Base-by-base conservation (phyloP, 2,113 vertebrate genomes). In the Halichoeres trimaculatus region DNA sequence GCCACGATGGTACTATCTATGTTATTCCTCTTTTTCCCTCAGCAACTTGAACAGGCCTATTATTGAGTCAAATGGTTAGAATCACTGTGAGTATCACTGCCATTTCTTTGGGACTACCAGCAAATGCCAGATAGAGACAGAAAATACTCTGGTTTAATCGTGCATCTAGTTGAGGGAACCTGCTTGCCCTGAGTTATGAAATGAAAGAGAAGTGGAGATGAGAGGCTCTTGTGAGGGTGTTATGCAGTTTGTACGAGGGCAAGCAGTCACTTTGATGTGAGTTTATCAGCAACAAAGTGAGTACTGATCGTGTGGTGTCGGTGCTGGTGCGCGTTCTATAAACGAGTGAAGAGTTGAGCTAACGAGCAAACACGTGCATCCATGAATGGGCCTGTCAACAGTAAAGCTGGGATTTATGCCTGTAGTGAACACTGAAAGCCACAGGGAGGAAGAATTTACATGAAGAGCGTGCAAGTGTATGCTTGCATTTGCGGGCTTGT, bases 321-420 rank as follows among this genome's bases (percentile, higher is more conserved):
- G 68, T 30, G 54, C 64, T 34, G 74, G 48, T 36, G 24, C 45
- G 45, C 67, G 73, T 53, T 57, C 61, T 66, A 36, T 70, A 78
- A 79, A 81, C 16, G 50, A 73, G 74, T 8, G 17, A 86, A 55
- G 68, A 81, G 22, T 53, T 43, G 61, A 64, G 68, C 72, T 71
- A 85, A 84, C 40, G 11, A 84, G 58, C 16, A 19, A 73, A 58
- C 36, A 30, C 54, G 24, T 14, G 8, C 11, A 41, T 40, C 55
- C 16, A 54, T 45, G 67, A 84, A 64, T 34, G 51, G 59, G 75
- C 40, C 60, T 80, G 70, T 83, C 70, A 86, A 64, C 61, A 54
- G 66, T 53, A 87, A 82, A 80, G 73, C 72, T 24, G 26, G 75
- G 77, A 84, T 88, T 83, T 86, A 80, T 76, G 67, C 74, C 76